Percentiles rank a stretch among this genome's conserved stretches.
These are phyloP conservation scores for Perognathus longimembris DNA, from an alignment of 2,113 vertebrate genomes.

Conservation along the genomic window DNA sequence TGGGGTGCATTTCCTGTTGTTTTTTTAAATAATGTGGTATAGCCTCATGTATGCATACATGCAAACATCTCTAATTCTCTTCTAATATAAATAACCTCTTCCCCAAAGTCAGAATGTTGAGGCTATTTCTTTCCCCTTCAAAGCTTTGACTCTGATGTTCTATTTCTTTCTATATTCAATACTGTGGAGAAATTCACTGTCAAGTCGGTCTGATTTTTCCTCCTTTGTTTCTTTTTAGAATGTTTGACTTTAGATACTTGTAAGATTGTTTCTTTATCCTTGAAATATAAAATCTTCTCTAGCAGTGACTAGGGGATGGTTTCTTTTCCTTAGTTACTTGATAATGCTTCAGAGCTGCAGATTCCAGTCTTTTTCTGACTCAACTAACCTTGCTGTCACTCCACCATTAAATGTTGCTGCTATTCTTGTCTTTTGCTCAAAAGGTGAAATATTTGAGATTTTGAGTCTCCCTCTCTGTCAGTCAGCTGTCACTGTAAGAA, in stretches of 20 bases:
- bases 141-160: not conserved
- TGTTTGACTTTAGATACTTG: not conserved
- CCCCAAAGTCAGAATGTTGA: not conserved
- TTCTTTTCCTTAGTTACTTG: not conserved
- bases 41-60: not conserved
- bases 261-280: slow-evolving; percentile 11
- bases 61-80: slow-evolving; percentile 36
- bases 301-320: not conserved
- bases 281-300: slow-evolving; percentile 34
- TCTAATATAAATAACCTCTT: slow-evolving; percentile 11
- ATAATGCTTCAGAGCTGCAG: not conserved
- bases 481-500: not conserved
- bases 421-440: not conserved
- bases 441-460: not conserved
- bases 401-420: not conserved
- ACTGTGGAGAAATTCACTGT: not conserved
- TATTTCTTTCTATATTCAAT: not conserved
- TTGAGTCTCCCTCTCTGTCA: not conserved
- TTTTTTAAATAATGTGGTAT: not conserved
- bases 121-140: slow-evolving; percentile 15
- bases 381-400: not conserved
- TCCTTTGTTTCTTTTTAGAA: slow-evolving; percentile 31
- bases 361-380: slow-evolving; percentile 7
- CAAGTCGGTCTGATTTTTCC: not conserved
- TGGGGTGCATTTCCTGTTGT: not conserved